Evolutionary conservation across 2,113 vertebrate species (phyloP), one percentile per base, ranked within the genome.

Genomic region (Ranitomeya imitator): DNA sequence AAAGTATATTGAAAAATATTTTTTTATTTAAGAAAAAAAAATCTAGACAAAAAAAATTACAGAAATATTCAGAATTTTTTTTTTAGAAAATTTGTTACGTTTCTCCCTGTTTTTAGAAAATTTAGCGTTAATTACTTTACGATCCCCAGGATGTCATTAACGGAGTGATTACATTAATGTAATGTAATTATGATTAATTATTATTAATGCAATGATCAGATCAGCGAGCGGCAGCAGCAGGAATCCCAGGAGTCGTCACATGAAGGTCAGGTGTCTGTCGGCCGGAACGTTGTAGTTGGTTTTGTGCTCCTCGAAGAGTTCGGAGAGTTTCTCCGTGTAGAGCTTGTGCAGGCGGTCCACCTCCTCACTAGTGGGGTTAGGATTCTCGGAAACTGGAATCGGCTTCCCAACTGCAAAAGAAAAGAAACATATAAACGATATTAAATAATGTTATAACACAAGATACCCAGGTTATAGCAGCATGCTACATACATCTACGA

Each of bases 241-340:
- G 69, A 74, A 74, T 37, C 31, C 16, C 73, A 51, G 13, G 14
- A 3, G 23, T 12, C 16, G 63, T 96, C 91, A 99, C 79, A 95
- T 92, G 91, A 99, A 97, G 88, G 94, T 94, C 90, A 99, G 92
- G 73, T 99, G 96, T n/a, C 89, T 92, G 89, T 99, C 94, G 63
- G 93, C 90, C 0, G 96, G 95, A 31, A 99, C 74, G 0, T 97
- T 96, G 0, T 96, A 97, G 87, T 95, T 94, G 76, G 88, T 90
- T 93, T 99, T 99, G 91, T 99, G 96, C 79, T 97, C 94, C 82
- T 99, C 97, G 12, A 99, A 99, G 85, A 99, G 96, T 7, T 92
- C 89, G 60, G 89, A 93, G 65, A 99, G 93, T 85, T 97, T 96
- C 0, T 95, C 89, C 81, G 97, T 93, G 83, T 99, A 99, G 11